These are phyloP conservation scores for Clavelina lepadiformis DNA, from an alignment of 23 tunicate species.

Conservation along the genomic window DNA sequence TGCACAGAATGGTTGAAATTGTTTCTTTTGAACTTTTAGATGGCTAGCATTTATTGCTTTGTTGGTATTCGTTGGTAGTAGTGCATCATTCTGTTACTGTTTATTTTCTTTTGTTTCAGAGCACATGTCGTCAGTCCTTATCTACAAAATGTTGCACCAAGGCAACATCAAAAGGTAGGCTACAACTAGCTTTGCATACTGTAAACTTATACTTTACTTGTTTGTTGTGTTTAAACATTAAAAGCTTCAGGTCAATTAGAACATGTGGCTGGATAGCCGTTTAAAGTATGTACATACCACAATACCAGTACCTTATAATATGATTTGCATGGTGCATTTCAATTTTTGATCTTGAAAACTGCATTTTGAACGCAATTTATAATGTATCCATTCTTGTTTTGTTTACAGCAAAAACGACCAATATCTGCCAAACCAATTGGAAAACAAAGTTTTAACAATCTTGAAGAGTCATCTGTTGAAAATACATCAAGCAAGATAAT, in stretches of 20 bases:
- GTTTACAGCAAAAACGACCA: conserved; percentile 24
- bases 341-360: no score
- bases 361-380: no score
- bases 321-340: no score
- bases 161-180: conserved; percentile 14
- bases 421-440: conserved; percentile 27
- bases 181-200: no score
- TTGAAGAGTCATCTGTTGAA: neutral
- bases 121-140: conserved; percentile 35
- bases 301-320: no score
- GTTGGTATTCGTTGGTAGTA: neutral
- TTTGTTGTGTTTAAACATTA: neutral
- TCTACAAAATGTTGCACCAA: conserved; percentile 63
- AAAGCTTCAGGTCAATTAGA: no score
- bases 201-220: neutral
- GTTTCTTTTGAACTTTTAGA: neutral
- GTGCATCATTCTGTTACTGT: neutral
- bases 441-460: conserved; percentile 5
- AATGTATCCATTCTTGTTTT: no score
- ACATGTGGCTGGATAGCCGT: no score
- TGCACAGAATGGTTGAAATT: neutral
- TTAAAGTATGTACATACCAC: no score
- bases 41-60: neutral
- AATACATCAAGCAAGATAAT: neutral
- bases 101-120: conserved; percentile 3